phyloP scores from a whole-genome alignment of 2,888 invertebrate species.

The Congeria kusceri region DNA sequence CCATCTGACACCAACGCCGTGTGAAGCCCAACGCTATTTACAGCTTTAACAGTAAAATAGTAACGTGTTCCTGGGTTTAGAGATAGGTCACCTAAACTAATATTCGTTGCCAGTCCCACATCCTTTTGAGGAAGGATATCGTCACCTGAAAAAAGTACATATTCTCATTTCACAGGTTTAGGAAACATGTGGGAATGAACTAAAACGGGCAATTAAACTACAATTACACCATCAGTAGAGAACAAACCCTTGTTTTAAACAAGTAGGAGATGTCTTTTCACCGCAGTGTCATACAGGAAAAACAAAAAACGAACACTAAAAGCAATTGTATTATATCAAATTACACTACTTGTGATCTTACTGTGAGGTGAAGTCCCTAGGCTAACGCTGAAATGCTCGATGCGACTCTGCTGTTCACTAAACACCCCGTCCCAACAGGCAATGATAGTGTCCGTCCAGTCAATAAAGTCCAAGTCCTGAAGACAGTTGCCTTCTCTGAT shows the following conservation, averaged over 20 bases:
- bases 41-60: slow-evolving; percentile 6
- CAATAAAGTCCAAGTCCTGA: slow-evolving; percentile 47
- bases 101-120: not conserved
- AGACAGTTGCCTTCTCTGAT: slow-evolving; percentile 57
- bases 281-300: not conserved
- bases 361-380: slow-evolving; percentile 30
- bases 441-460: slow-evolving; percentile 29
- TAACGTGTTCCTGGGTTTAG: not conserved
- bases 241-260: too few species aligned
- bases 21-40: slow-evolving; percentile 7
- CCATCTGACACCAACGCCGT: slow-evolving; percentile 2
- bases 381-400: not conserved
- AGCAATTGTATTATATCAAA: not conserved
- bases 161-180: not conserved
- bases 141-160: not conserved
- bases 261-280: too few species aligned
- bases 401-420: slow-evolving; percentile 13
- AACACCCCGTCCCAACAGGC: slow-evolving; percentile 60
- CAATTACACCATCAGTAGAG: not conserved
- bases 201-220: not conserved
- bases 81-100: not conserved
- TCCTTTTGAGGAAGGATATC: not conserved
- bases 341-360: not conserved
- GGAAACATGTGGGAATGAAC: too few species aligned
- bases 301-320: not conserved